Evolutionary conservation across 2,797 vertebrate species (phyloP).

Genomic region (Chelon labrosus): DNA sequence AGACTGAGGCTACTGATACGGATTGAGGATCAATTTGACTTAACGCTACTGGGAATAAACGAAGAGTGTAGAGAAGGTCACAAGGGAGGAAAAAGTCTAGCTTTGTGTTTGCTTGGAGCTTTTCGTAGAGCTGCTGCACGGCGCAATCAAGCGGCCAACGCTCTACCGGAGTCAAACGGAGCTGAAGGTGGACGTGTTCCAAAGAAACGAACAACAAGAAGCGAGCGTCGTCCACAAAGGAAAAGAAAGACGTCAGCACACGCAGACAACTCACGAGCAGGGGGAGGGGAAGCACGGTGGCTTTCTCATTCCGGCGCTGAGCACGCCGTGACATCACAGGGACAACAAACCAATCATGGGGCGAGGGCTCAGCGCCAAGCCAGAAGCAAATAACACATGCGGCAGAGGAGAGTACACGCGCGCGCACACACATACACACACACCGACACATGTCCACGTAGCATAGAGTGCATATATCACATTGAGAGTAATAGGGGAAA

Average conservation of each 20-base stretch:
- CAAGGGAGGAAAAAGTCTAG: slow-evolving; percentile 36
- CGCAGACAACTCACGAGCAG: slow-evolving; percentile 64
- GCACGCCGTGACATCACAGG: slow-evolving; percentile 74
- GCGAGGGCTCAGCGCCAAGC: slow-evolving; percentile 72
- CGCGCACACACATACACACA: slow-evolving; percentile 71
- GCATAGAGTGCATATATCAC: slow-evolving; percentile 88
- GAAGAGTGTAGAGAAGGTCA: slow-evolving; percentile 36
- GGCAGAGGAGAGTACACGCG: slow-evolving; percentile 71
- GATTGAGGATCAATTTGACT: slow-evolving; percentile 34
- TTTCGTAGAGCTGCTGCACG: slow-evolving; percentile 58
- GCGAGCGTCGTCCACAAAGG: slow-evolving; percentile 54
- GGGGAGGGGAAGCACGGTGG: slow-evolving; percentile 42
- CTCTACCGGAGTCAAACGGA: slow-evolving; percentile 26
- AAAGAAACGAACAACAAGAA: slow-evolving; percentile 49
- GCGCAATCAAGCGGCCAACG: slow-evolving; percentile 43
- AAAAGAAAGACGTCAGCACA: slow-evolving; percentile 53
- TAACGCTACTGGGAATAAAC: slow-evolving; percentile 55
- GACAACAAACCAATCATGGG: slow-evolving; percentile 69
- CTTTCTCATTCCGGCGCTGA: slow-evolving; percentile 75
- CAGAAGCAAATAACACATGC: slow-evolving; percentile 82
- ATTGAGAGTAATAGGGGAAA: slow-evolving; percentile 74
- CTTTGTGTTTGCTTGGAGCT: slow-evolving; percentile 29
- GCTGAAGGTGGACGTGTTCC: slow-evolving; percentile 32
- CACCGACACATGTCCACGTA: slow-evolving; percentile 77
- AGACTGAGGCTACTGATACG: slow-evolving; percentile 64